Base-by-base conservation (phyloP, 1,140 invertebrate genomes). In the Drosophila quadrilineata region DNA sequence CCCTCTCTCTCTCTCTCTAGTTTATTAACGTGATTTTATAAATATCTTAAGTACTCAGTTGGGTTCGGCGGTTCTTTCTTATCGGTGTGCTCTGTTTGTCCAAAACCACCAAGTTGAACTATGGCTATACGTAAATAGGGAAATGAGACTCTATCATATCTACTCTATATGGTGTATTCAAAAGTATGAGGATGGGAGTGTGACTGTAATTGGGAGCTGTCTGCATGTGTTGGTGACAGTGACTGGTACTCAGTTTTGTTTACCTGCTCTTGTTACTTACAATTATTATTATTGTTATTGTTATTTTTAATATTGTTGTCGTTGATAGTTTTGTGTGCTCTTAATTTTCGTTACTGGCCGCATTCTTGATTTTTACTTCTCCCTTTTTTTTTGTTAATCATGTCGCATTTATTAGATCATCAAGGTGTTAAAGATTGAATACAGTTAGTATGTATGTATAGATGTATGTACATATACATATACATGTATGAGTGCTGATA, bases 321-420 rank as follows among this genome's bases (percentile, higher is more conserved):
- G 35, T 45, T 48, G 22, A 17, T 46, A n/a, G n/a, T 71, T 76
- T 49, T 46, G 59, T 43, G 59, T 62, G 40, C 16, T 56, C 68
- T 74, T 56, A 48, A 68, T 64, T 70, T 65, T 56, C 40, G 49
- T 54, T 77, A 8, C n/a, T 14, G 56, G 41, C 40, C 56, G 31
- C 56, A 49, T 58, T 56, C 68, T 74, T 56, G 40, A 68, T 64
- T 70, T 65, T 56, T 35, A 45, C 49, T 77, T 4, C n/a, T 14
- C 43, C 31, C 40, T 43, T 21, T 43, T 38, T 58, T 74, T 75
- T 77, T 69, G 74, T 77, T 73, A 77, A 77, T 77, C 74, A 77
- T 77, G 74, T 77, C 74, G 74, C 74, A 77, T 77, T 77, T 77
- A 77, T 77, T 77, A 77, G 74, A 77, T 77, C 74, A 77, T 77